Evolutionary conservation across 37 sponge, comb jelly and placozoan genomes (phyloP).

Genomic region (Halichondria panicea): DNA sequence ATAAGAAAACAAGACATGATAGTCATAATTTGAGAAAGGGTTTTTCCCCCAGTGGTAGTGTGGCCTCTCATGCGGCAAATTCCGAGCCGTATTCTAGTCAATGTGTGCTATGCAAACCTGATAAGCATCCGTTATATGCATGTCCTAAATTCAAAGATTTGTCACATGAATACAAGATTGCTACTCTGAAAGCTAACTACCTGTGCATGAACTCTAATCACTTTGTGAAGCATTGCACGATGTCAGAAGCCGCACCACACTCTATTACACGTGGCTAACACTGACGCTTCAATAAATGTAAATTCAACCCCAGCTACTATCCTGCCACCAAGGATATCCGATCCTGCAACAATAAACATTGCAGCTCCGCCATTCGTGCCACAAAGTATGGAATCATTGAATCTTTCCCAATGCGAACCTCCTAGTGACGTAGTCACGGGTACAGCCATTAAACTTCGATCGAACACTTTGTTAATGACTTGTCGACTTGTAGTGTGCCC

Average conservation of each 20-base stretch:
- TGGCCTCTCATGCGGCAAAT: slow-evolving; percentile 4
- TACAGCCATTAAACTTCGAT: not conserved
- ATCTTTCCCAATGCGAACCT: not conserved
- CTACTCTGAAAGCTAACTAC: not conserved
- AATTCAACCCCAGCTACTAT: not conserved
- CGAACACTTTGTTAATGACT: slow-evolving; percentile 16
- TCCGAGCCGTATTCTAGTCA: not conserved
- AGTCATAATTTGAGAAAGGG: not conserved
- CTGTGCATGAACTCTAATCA: slow-evolving; percentile 15
- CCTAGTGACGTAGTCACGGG: not conserved
- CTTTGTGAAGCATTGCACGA: slow-evolving; percentile 18
- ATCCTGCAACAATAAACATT: not conserved
- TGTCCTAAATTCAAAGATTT: slow-evolving; percentile 7
- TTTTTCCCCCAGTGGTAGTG: not conserved
- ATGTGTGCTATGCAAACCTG: slow-evolving; percentile 1
- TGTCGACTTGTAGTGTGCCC: not conserved
- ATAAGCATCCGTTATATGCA: slow-evolving; percentile 25
- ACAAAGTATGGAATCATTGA: not conserved
- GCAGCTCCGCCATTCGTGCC: not conserved
- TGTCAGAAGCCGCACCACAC: slow-evolving; percentile 32
- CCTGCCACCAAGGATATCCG: not conserved
- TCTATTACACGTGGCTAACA: slow-evolving; percentile 3
- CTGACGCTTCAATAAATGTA: not conserved
- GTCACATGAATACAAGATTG: slow-evolving; percentile 21
- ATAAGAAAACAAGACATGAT: not conserved